A percentile compares a stretch with the other conserved stretches of the same genome.
These are phyloP conservation scores for Platanista minor DNA, from an alignment of 2,113 vertebrate genomes.

Conservation along the genomic window DNA sequence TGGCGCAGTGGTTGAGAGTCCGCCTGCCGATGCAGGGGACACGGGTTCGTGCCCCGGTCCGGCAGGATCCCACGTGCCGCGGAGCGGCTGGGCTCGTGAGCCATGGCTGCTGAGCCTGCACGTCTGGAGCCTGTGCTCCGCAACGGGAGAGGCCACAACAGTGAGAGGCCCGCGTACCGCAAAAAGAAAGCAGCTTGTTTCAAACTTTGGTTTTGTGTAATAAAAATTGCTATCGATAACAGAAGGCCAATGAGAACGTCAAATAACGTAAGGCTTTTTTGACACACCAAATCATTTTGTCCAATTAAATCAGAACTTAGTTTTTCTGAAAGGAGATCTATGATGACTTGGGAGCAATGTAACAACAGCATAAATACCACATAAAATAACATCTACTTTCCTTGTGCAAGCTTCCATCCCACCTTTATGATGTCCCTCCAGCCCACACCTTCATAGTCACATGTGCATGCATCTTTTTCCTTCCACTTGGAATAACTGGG, in stretches of 20 bases:
- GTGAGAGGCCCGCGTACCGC: no score
- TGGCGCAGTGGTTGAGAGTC: no score
- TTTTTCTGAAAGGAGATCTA: not conserved
- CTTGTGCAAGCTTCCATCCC: not conserved
- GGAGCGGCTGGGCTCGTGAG: no score
- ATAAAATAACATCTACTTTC: not conserved
- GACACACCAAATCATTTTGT: not conserved
- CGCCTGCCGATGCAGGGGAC: no score
- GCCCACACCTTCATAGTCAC: not conserved
- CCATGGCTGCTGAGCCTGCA: no score
- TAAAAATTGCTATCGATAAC: not conserved
- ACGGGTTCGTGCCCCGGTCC: no score
- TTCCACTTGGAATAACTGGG: not conserved
- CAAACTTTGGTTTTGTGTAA: not conserved
- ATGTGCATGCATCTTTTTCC: not conserved
- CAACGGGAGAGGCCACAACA: no score
- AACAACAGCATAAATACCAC: not conserved
- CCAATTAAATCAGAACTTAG: not conserved
- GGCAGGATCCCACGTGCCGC: no score
- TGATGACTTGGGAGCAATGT: not conserved
- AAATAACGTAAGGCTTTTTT: not conserved
- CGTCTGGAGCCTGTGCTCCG: no score
- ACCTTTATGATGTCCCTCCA: not conserved
- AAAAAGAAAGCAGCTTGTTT: not conserved
- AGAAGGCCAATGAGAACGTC: not conserved